Conservation (phyloP, 2,888 invertebrate genomes). For the Xanthorhoe designata region DNA sequence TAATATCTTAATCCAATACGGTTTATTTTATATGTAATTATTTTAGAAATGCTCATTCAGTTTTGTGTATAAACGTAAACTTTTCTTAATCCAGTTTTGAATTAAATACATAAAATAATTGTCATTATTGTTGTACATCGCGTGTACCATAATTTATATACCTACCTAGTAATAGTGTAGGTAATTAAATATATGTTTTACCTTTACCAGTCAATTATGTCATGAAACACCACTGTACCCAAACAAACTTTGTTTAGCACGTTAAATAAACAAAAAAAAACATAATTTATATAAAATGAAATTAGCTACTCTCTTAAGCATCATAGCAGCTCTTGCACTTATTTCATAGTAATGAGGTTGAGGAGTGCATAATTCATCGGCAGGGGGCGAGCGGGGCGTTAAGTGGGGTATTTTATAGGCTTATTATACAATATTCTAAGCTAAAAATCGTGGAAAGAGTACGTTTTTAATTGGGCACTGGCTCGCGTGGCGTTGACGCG, state of each 20-base stretch:
- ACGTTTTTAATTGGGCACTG: slow-evolving; percentile 84
- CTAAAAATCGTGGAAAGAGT: slow-evolving; percentile 85
- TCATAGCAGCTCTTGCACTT: slow-evolving; percentile 72
- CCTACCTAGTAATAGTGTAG: too few species aligned
- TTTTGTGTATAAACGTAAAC: too few species aligned
- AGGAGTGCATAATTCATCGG: slow-evolving; percentile 82
- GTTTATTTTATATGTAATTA: too few species aligned
- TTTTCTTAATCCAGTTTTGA: too few species aligned
- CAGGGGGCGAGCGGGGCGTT: slow-evolving; percentile 74
- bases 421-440: slow-evolving; percentile 86
- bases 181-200: too few species aligned
- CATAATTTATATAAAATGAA: slow-evolving; percentile 23
- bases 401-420: slow-evolving; percentile 85
- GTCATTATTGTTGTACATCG: too few species aligned
- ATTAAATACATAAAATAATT: too few species aligned
- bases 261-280: neutral
- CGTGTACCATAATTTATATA: too few species aligned
- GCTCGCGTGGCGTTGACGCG: slow-evolving; percentile 82
- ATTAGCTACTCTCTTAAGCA: slow-evolving; percentile 46
- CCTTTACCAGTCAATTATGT: too few species aligned
- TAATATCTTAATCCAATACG: slow-evolving; percentile 45
- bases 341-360: slow-evolving; percentile 81
- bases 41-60: too few species aligned
- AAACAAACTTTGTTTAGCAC: too few species aligned
- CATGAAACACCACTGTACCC: too few species aligned